Conservation (phyloP, 2,113 vertebrate genomes). For the Cynopterus brachyotis region DNA sequence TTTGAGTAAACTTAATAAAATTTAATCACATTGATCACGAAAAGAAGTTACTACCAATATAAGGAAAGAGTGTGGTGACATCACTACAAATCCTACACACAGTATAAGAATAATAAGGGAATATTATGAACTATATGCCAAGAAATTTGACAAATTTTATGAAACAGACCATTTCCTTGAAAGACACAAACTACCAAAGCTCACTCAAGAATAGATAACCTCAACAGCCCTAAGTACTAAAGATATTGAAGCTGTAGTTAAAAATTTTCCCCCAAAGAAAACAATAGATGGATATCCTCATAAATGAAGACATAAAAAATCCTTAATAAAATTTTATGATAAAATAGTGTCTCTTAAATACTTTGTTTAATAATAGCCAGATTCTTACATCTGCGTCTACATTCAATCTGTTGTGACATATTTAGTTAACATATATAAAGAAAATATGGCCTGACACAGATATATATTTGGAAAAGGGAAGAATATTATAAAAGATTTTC, state of each 20-base stretch:
- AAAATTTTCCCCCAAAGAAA: neutral
- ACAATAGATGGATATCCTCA: neutral
- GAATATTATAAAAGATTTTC: slow-evolving; percentile 11
- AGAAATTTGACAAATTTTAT: neutral
- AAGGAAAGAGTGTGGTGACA: neutral
- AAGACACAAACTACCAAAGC: neutral
- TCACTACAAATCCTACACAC: neutral
- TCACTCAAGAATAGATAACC: neutral
- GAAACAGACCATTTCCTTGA: neutral
- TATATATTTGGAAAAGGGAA: neutral
- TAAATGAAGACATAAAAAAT: neutral
- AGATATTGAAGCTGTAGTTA: neutral
- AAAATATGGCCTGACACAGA: neutral
- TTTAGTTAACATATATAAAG: neutral
- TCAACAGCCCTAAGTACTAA: neutral
- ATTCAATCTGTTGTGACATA: neutral
- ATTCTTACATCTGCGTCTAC: neutral
- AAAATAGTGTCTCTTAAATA: neutral
- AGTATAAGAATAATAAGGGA: neutral
- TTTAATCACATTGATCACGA: neutral
- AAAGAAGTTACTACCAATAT: neutral
- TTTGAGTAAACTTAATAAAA: neutral
- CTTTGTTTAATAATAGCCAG: neutral
- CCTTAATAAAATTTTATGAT: neutral
- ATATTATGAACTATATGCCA: neutral